A percentile compares a stretch with the other conserved stretches of the same genome.
These are phyloP conservation scores for Brachyhypopomus gauderio DNA, from an alignment of 2,113 vertebrate species.

Conservation along the genomic window DNA sequence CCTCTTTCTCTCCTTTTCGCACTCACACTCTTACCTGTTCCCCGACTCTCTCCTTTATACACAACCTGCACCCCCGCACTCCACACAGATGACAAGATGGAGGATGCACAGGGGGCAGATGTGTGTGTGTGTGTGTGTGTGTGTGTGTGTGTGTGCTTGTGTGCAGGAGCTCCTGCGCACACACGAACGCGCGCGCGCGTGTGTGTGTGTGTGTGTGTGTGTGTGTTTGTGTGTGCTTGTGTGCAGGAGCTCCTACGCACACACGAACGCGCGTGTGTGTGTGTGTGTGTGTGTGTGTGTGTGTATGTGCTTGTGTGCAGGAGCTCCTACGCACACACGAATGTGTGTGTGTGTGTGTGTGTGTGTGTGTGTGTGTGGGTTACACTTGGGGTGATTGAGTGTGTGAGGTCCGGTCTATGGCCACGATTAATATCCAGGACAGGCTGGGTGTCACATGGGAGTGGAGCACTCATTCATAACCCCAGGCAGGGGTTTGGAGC, in stretches of 20 bases:
- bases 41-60: slow-evolving; percentile 15
- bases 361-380: slow-evolving; percentile 54
- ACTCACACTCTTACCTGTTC: slow-evolving; percentile 16
- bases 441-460: slow-evolving; percentile 60
- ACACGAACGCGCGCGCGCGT: not conserved
- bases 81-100: slow-evolving; percentile 30
- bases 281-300: too few species aligned
- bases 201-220: too few species aligned
- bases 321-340: too few species aligned
- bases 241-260: not conserved
- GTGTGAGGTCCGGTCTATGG: slow-evolving; percentile 65
- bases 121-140: not conserved
- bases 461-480: slow-evolving; percentile 59
- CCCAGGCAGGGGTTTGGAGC: slow-evolving; percentile 17
- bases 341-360: not conserved
- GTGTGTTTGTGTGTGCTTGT: not conserved
- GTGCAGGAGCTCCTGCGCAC: not conserved
- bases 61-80: not conserved
- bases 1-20: slow-evolving; percentile 41
- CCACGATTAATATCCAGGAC: slow-evolving; percentile 72
- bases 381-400: slow-evolving; percentile 65
- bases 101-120: slow-evolving; percentile 46
- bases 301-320: not conserved
- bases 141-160: not conserved
- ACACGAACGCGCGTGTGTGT: not conserved